Evolutionary conservation across 1,140 invertebrate genomes (phyloP).

Genomic region (Drosophila kurseongensis): DNA sequence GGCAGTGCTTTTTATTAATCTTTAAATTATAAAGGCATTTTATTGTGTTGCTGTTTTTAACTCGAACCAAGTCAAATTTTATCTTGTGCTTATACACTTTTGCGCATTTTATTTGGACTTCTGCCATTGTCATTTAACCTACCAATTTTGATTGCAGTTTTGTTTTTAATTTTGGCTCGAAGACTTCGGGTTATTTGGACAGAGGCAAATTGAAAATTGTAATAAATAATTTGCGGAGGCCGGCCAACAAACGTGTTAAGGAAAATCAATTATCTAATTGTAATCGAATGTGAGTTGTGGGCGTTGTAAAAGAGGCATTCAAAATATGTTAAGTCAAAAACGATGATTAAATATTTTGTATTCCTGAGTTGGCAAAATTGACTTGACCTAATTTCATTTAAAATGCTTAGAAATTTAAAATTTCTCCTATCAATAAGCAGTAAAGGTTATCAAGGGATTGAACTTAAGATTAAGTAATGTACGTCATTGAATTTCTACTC

Average conservation of each 20-base stretch:
- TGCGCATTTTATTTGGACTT: conserved; percentile 67
- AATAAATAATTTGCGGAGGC: conserved; percentile 58
- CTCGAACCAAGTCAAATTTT: conserved; percentile 55
- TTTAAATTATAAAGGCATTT: conserved; percentile 59
- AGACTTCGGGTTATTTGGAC: conserved; percentile 54
- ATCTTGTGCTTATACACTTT: conserved; percentile 57
- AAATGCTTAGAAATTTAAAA: background rate
- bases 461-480: background rate
- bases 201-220: conserved; percentile 64
- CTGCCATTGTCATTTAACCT: conserved; percentile 46
- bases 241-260: conserved; percentile 38
- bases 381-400: background rate
- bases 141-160: conserved; percentile 61
- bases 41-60: conserved; percentile 64
- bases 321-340: conserved; percentile 1
- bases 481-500: background rate
- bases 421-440: too few species aligned
- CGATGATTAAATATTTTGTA: conserved; percentile 6
- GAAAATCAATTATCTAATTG: conserved; percentile 73
- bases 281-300: conserved; percentile 41
- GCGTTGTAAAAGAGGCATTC: conserved; percentile 5
- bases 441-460: too few species aligned
- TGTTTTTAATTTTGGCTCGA: conserved; percentile 35
- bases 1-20: conserved; percentile 63
- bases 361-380: background rate